A percentile compares a stretch with the other conserved stretches of the same genome.
phyloP scores from a whole-genome alignment of 2,113 vertebrate species.

The Plecotus auritus region DNA sequence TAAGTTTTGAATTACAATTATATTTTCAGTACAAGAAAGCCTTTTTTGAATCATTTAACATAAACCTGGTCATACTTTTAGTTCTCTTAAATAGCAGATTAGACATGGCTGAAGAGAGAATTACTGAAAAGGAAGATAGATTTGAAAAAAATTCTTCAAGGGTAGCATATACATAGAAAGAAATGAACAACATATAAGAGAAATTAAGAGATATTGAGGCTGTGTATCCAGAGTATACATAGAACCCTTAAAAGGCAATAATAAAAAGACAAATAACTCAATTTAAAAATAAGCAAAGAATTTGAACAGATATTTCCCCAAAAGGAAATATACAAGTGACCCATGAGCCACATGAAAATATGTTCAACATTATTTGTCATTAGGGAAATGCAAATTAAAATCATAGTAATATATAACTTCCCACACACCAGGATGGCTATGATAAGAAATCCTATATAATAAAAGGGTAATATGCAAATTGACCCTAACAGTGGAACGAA shows the following conservation, averaged over 20 bases:
- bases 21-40: background rate
- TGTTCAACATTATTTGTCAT: background rate
- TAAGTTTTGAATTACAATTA: background rate
- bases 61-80: background rate
- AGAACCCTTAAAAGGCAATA: background rate
- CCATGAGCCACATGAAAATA: background rate
- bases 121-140: background rate
- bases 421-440: background rate
- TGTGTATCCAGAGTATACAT: background rate
- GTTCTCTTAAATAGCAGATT: background rate
- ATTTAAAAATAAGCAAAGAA: background rate
- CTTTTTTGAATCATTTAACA: background rate
- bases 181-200: background rate
- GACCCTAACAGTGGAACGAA: no score
- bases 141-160: background rate
- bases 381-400: background rate
- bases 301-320: background rate
- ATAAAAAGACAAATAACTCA: background rate
- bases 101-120: constrained; percentile 7
- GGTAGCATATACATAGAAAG: background rate
- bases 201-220: background rate
- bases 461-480: no score
- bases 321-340: background rate
- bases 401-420: background rate
- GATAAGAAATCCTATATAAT: background rate